Evolutionary conservation across 1,140 invertebrate genomes (phyloP), one percentile per base, ranked within the genome.

Genomic region (Habropoda laboriosa): DNA sequence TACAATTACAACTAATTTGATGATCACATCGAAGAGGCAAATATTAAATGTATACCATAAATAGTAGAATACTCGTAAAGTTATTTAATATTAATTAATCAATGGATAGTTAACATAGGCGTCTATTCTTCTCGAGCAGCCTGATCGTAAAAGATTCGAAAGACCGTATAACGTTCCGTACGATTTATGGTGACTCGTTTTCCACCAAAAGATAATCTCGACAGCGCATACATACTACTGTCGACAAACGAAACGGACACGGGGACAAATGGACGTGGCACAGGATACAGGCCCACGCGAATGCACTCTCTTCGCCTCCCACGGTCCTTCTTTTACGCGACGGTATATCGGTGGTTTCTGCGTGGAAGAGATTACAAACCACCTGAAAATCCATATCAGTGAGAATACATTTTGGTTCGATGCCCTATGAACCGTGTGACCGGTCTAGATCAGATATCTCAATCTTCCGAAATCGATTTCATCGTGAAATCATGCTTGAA

Each of bases 191-290:
- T 85, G 70, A 77, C 73, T 77, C 61, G 64, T 49, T 81, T 83
- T 85, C 63, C 35, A 67, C 63, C 53, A 80, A 78, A 83, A 85
- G 79, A 81, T 83, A 73, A 85, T 85, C 81, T 78, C 68, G 70
- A 83, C 81, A 83, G 73, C 83, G 49, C 64, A 75, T 77, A 77
- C 53, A 68, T 80, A 80, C 72, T 80, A 85, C 79, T 75, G 73
- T 81, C 83, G 81, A 75, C 83, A 80, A 85, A 83, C 83, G 77
- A 83, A 80, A 85, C 81, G 67, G 66, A 83, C 81, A 85, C 81
- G 61, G 80, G 84, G 80, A 88, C 87, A 87, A 88, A 88, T 88
- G 80, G 82, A 87, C 80, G 66, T 82, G 80, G 73, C 72, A 87
- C 75, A 75, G 80, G 74, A 73, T 78, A 82, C 80, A 83, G 80